Evolutionary conservation across 2,113 vertebrate genomes (phyloP).

Genomic region (Dasyornis broadbenti): DNA sequence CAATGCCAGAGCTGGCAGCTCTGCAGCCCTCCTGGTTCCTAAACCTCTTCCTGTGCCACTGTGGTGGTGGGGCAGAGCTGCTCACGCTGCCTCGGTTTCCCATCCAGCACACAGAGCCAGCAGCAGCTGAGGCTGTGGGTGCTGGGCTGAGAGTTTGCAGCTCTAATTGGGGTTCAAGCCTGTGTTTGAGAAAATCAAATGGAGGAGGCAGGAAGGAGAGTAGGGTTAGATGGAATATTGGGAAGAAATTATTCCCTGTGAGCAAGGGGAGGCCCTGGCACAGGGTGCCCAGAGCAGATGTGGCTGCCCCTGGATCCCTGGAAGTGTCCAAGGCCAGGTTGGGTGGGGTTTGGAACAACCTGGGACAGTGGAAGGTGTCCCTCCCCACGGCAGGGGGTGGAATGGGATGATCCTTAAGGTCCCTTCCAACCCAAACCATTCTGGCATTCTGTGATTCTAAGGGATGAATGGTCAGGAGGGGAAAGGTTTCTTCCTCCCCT

Average conservation of each 20-base stretch:
- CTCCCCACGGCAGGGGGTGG: background rate
- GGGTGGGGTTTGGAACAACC: fast-evolving
- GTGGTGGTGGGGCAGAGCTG: fast-evolving
- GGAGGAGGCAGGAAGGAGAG: background rate
- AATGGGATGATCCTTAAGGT: background rate
- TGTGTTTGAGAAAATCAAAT: background rate
- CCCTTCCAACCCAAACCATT: background rate
- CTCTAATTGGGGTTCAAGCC: background rate
- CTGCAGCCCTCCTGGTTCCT: background rate
- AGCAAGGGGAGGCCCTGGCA: background rate
- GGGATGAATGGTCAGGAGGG: fast-evolving
- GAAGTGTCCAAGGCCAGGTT: background rate
- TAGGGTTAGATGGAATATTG: background rate
- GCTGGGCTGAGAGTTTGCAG: background rate
- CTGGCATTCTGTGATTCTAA: background rate
- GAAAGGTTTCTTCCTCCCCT: background rate
- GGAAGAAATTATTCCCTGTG: background rate
- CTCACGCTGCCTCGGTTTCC: background rate
- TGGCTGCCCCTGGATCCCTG: background rate
- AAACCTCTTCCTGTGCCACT: background rate
- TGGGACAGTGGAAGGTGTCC: background rate
- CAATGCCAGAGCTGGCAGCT: background rate
- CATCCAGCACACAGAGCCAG: background rate
- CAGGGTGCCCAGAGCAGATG: background rate
- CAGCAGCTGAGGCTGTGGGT: background rate